Conservation (phyloP, 92 coral and sea anemone genomes). For the Zoanthus sansibaricus region DNA sequence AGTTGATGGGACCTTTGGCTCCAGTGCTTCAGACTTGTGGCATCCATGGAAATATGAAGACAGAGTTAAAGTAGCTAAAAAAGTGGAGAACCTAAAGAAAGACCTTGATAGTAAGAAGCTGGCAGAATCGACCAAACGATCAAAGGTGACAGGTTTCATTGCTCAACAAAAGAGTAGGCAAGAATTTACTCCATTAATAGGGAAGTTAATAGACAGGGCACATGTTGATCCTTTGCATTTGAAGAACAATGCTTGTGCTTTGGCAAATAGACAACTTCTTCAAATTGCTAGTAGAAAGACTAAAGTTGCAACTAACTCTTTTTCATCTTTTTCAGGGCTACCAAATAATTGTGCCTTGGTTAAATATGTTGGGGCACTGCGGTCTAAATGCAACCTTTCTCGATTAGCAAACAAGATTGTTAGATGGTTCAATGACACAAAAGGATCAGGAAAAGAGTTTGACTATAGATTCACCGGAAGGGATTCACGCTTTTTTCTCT, state of each 20-base stretch:
- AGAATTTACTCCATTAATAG: neutral
- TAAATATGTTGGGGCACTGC: constrained; percentile 17
- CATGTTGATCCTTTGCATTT: neutral
- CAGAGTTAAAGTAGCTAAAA: constrained; percentile 1
- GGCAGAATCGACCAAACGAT: constrained; percentile 24
- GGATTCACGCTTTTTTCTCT: constrained; percentile 33
- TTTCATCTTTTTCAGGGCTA: constrained; percentile 1
- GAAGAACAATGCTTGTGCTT: neutral
- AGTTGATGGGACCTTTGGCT: constrained; percentile 22
- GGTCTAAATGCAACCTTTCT: constrained; percentile 4
- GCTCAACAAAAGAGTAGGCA: constrained; percentile 8
- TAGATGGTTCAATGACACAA: constrained; percentile 45
- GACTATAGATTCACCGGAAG: constrained; percentile 42
- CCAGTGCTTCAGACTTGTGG: constrained; percentile 35
- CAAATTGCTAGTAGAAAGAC: neutral
- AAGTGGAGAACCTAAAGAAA: constrained; percentile 41
- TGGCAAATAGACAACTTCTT: neutral
- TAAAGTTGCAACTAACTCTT: neutral
- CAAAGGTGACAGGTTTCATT: constrained; percentile 45
- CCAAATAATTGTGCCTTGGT: constrained; percentile 12
- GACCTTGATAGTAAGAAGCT: constrained; percentile 25
- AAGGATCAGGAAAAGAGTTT: constrained; percentile 24
- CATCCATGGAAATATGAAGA: constrained; percentile 44
- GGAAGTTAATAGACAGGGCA: neutral
- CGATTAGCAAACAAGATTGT: constrained; percentile 36